These are phyloP conservation scores for Ramphastos sulfuratus DNA, from an alignment of 2,113 vertebrate species.

Conservation along the genomic window DNA sequence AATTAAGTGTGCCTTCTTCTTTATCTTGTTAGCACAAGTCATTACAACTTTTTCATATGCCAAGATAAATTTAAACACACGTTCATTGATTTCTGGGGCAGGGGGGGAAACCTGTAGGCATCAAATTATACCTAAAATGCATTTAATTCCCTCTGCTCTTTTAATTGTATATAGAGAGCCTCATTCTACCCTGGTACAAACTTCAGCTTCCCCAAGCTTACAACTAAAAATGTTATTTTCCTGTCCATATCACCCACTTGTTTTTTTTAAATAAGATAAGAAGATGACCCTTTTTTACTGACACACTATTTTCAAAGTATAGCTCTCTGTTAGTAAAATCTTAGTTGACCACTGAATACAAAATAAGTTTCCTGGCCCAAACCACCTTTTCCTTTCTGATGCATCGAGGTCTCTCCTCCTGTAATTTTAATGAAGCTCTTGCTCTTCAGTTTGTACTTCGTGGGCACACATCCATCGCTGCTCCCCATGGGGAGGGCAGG, in stretches of 20 bases:
- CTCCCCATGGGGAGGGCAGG: neutral
- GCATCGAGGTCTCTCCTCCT: neutral
- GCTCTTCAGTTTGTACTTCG: neutral
- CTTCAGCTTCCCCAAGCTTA: constrained; percentile 13
- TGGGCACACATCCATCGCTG: neutral
- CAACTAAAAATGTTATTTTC: constrained; percentile 27
- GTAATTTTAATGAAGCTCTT: constrained; percentile 13
- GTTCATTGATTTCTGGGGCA: constrained; percentile 59
- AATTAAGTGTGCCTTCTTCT: constrained; percentile 67
- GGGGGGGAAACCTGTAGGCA: constrained; percentile 20
- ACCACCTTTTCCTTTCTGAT: constrained; percentile 2
- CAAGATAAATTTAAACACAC: constrained; percentile 71
- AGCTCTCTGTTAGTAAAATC: constrained; percentile 43
- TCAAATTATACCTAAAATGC: constrained; percentile 58
- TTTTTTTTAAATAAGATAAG: neutral
- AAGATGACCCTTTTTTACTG: constrained; percentile 25
- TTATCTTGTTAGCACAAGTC: constrained; percentile 71
- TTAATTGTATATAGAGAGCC: constrained; percentile 5
- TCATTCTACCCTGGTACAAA: neutral
- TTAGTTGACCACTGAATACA: neutral
- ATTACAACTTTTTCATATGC: constrained; percentile 68
- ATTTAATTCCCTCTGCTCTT: constrained; percentile 47
- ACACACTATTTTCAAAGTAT: constrained; percentile 25
- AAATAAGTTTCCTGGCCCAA: constrained; percentile 14
- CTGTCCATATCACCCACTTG: neutral